Base-by-base conservation (phyloP, 2,888 invertebrate species). In the Epiblema foenella region DNA sequence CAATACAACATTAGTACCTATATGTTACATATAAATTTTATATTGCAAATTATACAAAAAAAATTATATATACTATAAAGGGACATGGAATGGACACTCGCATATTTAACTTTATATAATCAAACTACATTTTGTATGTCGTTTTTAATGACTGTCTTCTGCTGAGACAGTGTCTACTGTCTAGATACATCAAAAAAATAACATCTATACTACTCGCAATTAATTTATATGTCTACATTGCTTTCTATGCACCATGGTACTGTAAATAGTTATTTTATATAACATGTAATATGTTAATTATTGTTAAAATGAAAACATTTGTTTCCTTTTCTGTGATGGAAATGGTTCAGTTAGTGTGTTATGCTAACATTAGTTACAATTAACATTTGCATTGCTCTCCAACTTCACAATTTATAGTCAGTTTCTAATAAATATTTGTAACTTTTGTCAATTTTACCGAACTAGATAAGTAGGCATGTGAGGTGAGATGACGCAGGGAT, bases 171-270 rank as follows among this genome's bases (percentile, higher is more conserved):
- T 20, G 11, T 57, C 33, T 15, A 59, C 10, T 20, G 11, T 57
- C 33, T 15, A 59, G 3, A 17, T 63, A 64, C 62, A 33, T 51
- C 63, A 42, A 60, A 24, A 8, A 20, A 20, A n/a, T 52, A 5
- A 33, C 5, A 7, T 8, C 15, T n/a, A 24, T 24, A 54, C 18
- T 60, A 11, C 5, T 5, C n/a, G 39, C 18, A 2, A n/a, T 39
- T 54, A 64, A 39, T 11, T 20, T 52, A 24, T 69, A 65, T 64
- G 20, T 49, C 56, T 62, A 63, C 20, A 58, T 20, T 42, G 42
- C 58, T 58, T 15, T 65, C 64, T 65, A 65, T 51, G 42, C 64
- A 65, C 52, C 69, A 59, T n/a, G 29, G 33, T 54, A 67, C 49
- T 59, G 20, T 33, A 62, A 29, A 42, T 20, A 51, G 20, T 60